Evolutionary conservation across 2,113 vertebrate genomes (phyloP), one percentile per base, ranked within the genome.

Genomic region (Martes martes): DNA sequence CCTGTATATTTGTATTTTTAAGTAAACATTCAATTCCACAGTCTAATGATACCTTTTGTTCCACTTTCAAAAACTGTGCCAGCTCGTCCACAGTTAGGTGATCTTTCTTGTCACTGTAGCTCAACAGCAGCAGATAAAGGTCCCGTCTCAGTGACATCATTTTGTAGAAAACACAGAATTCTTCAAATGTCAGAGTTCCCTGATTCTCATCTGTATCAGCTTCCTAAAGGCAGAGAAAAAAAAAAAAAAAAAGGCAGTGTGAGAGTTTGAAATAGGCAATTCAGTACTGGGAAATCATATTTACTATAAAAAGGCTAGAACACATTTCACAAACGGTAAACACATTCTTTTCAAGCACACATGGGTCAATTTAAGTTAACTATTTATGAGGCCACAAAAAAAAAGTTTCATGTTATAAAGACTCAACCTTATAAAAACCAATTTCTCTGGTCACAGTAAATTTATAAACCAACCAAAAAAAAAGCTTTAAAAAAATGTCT

Each of bases 141-240:
- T 99, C 99, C 28, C 99, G 98, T 26, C 99, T 99, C 93, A 99
- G 97, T 9, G 99, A 99, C 99, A 99, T 99, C 99, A 99, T 99
- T 98, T 99, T 99, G 98, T 99, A 99, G 98, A 99, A 99, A 85
- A 99, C 99, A 0, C 99, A 99, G 98, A 99, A 99, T 79, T 99
- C 99, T 90, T 99, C 99, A 78, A 99, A 99, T 1, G 99, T 99
- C 92, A 99, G 94, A 2, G 99, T 99, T 84, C 99, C 99, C 97
- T 99, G 99, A 88, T 99, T 99, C 94, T 99, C 99, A 95, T 99
- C 99, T 1, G 99, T 99, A 98, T 99, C 99, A 6, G 99, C 99
- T 98, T 99, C 99, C 99, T 99, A 95, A 89, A 95, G 36, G 10
- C 2, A 96, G 15, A 93, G 73, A n/a, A 57, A 39, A 59, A 36